Evolutionary conservation across 2,888 invertebrate species (phyloP), one percentile per base, ranked within the genome.

Genomic region (Isoperla grammatica): DNA sequence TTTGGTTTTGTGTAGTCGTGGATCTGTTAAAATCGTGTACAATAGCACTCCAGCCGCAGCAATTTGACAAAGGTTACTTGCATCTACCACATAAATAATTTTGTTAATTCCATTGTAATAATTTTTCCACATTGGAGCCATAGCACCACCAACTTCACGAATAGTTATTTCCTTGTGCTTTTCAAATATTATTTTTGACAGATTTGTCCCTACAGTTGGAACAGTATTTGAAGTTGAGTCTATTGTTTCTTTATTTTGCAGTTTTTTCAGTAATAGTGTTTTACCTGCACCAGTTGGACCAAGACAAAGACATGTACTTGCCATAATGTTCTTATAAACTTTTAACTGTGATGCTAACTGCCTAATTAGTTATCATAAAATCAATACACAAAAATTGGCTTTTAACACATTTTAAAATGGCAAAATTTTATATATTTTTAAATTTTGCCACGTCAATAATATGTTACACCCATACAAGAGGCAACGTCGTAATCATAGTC

Each of bases 11-110:
- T 81, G 80, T 19, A 90, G 74, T 46, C 78, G 76, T 0, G 90
- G 90, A 67, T 91, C 85, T 0, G 88, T 84, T 19, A 91, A 71
- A 45, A 90, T 78, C 0, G 88, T 86, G 71, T 90, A 91, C 0
- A 92, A 75, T 40, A 90, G 76, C 0, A 91, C 88, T 19, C 89
- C 88, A 12, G 90, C 89, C 1, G 88, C 88, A 1, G 90, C 89
- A 69, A 91, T 90, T 75, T 90, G 90, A 68, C 91, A 91, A 42
- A 91, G 76, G 75, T 91, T 90, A 11, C 90, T 89, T 0, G 88
- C 85, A 70, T 92, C 91, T 15, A 91, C 86, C 1, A 90, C 90
- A 69, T 86, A 91, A 63, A 91, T 82, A 1, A 92, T 79, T 69
- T 75, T 75, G 37, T 67, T 66, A 53, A 73, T 71, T 63, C 83